Conservation (phyloP, 2,888 invertebrate genomes). For the Pecten maximus region DNA sequence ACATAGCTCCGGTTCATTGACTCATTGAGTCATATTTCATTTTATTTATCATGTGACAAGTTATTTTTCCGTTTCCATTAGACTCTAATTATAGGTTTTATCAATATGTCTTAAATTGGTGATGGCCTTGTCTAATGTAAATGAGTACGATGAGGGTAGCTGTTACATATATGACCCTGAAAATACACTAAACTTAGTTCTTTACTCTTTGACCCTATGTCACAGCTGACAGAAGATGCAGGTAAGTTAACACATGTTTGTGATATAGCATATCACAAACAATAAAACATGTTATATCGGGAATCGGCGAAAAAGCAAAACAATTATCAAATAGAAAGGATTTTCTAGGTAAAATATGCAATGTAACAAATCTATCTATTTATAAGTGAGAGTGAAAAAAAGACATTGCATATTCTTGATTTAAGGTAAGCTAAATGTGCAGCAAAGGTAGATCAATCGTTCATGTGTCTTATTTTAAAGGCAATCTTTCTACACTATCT, state of each 20-base stretch:
- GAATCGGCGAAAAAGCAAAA: too few species aligned
- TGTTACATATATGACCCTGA: constrained; percentile 5
- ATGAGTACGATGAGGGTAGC: background rate
- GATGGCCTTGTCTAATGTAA: background rate
- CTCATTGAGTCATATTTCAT: constrained; percentile 16
- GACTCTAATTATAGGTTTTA: background rate
- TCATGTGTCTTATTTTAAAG: too few species aligned
- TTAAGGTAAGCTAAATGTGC: too few species aligned
- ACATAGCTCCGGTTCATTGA: background rate
- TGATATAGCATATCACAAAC: background rate
- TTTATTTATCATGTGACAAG: background rate
- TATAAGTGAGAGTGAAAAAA: too few species aligned
- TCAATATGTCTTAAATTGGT: background rate
- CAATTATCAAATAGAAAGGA: too few species aligned
- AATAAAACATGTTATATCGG: too few species aligned
- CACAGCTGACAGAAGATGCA: constrained; percentile 20
- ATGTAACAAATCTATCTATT: too few species aligned
- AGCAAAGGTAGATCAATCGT: too few species aligned
- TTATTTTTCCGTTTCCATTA: background rate
- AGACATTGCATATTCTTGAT: too few species aligned
- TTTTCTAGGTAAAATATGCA: too few species aligned
- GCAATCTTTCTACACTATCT: too few species aligned
- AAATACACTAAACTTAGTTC: background rate
- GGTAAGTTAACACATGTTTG: background rate
- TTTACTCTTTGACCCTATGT: background rate